Percentiles rank a stretch among this genome's conserved stretches.
phyloP scores from a whole-genome alignment of 2,888 invertebrate genomes.

The Molanna angustata region DNA sequence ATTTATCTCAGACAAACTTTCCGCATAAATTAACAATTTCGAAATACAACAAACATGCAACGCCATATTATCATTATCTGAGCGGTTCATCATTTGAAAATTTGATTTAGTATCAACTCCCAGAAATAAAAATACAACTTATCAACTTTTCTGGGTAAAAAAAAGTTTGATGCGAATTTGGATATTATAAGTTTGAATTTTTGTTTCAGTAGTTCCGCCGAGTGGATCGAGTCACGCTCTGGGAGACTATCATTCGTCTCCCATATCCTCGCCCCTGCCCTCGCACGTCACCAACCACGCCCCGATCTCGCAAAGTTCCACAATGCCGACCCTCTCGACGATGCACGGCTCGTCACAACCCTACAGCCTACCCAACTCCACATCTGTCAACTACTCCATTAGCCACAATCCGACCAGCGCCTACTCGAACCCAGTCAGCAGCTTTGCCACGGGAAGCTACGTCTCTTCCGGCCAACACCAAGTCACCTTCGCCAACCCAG shows the following conservation, averaged over 20 bases:
- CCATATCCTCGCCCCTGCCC: constrained; percentile 58
- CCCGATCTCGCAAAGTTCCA: constrained; percentile 60
- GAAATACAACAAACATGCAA: no score
- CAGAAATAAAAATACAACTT: no score
- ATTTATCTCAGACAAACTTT: no score
- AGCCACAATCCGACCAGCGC: constrained; percentile 54
- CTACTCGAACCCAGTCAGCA: constrained; percentile 50
- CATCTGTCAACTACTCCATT: constrained; percentile 49
- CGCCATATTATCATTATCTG: no score
- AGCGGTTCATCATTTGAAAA: background rate
- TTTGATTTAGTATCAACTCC: background rate
- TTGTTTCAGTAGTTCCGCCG: constrained; percentile 56
- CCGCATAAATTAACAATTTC: no score
- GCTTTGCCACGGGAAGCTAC: constrained; percentile 50
- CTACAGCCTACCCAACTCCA: constrained; percentile 48
- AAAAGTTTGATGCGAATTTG: background rate
- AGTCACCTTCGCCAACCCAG: constrained; percentile 54
- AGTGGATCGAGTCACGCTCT: constrained; percentile 70
- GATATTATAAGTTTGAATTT: background rate
- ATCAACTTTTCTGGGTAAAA: background rate
- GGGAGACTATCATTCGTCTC: constrained; percentile 63
- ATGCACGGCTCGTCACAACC: constrained; percentile 47
- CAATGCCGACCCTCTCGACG: constrained; percentile 60
- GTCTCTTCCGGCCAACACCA: constrained; percentile 50
- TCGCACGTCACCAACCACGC: constrained; percentile 47